phyloP scores from a whole-genome alignment of 2,888 invertebrate genomes.

The Vanessa cardui region DNA sequence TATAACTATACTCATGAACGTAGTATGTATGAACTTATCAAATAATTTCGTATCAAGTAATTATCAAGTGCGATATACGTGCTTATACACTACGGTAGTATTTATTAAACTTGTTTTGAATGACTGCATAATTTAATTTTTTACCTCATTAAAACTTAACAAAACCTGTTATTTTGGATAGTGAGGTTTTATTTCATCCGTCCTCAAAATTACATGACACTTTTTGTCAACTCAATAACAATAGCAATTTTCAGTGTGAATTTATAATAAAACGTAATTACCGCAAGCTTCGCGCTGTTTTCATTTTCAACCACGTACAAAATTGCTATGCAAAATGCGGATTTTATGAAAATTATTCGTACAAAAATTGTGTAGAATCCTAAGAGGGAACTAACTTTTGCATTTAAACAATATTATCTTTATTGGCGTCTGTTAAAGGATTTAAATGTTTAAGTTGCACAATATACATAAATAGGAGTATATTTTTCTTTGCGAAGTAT shows the following conservation, averaged over 20 bases:
- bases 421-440: constrained; percentile 9
- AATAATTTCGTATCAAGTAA: too few relatives aligned
- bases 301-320: constrained; percentile 16
- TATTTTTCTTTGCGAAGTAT: too few relatives aligned
- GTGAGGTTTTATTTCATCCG: constrained; percentile 2
- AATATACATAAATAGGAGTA: too few relatives aligned
- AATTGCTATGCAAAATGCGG: constrained; percentile 16
- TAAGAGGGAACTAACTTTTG: constrained; percentile 10
- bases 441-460: constrained; percentile 20
- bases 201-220: constrained; percentile 10
- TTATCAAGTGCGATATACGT: background rate
- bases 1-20: too few relatives aligned
- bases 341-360: constrained; percentile 9
- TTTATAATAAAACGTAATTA: constrained; percentile 26
- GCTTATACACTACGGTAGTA: background rate
- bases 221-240: constrained; percentile 23
- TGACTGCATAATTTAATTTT: background rate
- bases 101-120: background rate
- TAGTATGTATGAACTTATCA: too few relatives aligned
- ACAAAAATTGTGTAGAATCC: constrained; percentile 11
- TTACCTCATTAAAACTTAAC: constrained; percentile 1
- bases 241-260: constrained; percentile 24
- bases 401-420: constrained; percentile 17
- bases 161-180: background rate
- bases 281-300: constrained; percentile 18